Conservation (phyloP, 2,113 vertebrate species). For the Malurus cyaneus region DNA sequence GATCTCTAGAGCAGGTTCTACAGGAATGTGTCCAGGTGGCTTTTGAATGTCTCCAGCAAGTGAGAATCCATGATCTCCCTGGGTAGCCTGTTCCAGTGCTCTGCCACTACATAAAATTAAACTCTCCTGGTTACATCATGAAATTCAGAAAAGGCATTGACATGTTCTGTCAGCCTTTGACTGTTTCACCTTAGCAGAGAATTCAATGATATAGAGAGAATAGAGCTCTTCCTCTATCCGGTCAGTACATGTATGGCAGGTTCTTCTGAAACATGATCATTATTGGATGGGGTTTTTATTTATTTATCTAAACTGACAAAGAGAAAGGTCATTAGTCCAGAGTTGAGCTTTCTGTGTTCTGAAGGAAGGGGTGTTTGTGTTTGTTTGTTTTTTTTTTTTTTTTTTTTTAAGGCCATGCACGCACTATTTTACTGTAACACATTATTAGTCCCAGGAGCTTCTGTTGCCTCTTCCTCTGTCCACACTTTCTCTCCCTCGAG, state of each 20-base stretch:
- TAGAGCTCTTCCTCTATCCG: fast-evolving
- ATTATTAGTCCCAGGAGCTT: fast-evolving
- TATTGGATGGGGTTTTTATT: not conserved
- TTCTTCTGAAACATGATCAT: not conserved
- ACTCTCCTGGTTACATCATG: fast-evolving
- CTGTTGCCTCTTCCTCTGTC: not conserved
- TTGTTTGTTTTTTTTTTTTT: not conserved
- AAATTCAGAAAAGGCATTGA: not conserved
- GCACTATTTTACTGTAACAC: fast-evolving
- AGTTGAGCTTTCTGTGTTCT: not conserved
- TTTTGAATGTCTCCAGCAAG: not conserved
- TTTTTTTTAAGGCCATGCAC: no score
- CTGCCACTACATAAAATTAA: not conserved
- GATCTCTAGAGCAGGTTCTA: not conserved
- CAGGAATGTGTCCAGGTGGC: no score
- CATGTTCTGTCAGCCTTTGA: not conserved
- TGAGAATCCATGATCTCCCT: not conserved
- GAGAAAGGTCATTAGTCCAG: not conserved
- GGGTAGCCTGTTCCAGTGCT: not conserved
- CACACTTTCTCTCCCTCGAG: fast-evolving
- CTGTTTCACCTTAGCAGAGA: not conserved
- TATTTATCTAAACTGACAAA: not conserved
- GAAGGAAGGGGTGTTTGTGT: fast-evolving
- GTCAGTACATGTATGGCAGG: fast-evolving
- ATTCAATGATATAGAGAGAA: fast-evolving